A percentile compares a stretch with the other conserved stretches of the same genome.
Conservation (phyloP, 2,888 invertebrate species). For the Orchesellides sinensis region DNA sequence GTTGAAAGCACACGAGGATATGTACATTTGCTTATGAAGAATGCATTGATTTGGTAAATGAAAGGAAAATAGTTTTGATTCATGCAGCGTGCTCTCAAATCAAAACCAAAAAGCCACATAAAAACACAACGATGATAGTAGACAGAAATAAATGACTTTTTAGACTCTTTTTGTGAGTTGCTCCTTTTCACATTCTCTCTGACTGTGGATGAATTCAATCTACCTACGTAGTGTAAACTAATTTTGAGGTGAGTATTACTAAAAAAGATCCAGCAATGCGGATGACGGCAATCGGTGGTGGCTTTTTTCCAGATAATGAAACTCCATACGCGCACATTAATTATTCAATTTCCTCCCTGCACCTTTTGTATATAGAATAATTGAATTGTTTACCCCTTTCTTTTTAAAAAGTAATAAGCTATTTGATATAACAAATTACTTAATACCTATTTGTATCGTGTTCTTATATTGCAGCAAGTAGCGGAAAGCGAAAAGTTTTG, state of each 20-base stretch:
- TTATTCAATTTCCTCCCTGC: constrained; percentile 24
- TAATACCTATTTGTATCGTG: background rate
- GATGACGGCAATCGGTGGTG: no score
- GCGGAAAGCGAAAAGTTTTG: background rate
- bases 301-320: no score
- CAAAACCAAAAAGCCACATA: constrained; percentile 29
- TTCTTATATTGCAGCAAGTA: constrained; percentile 35
- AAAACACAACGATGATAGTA: constrained; percentile 16
- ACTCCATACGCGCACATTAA: constrained; percentile 2
- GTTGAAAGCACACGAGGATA: background rate
- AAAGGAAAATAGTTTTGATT: background rate
- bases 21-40: background rate
- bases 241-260: no score
- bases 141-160: constrained; percentile 41
- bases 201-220: no score
- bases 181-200: background rate
- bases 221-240: no score
- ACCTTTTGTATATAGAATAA: background rate
- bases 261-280: no score
- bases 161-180: background rate
- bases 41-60: background rate
- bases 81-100: constrained; percentile 7
- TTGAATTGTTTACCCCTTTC: background rate
- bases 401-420: no score
- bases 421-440: no score